phyloP scores from a whole-genome alignment of 2,113 vertebrate species.

The Pimephales promelas region DNA sequence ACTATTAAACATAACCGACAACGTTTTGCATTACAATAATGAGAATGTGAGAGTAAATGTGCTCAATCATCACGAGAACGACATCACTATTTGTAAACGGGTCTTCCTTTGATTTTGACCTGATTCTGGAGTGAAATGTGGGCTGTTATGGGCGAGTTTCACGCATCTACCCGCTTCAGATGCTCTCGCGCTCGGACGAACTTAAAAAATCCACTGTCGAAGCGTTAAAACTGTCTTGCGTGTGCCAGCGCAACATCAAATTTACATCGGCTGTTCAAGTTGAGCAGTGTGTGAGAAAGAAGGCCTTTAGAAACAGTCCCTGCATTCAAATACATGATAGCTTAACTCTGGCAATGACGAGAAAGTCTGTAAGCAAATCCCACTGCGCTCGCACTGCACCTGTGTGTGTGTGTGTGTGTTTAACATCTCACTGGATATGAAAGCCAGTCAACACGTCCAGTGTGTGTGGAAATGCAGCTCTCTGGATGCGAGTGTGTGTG shows the following conservation, averaged over 20 bases:
- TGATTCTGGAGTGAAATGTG: neutral
- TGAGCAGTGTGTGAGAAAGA: conserved; percentile 73
- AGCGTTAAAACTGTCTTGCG: conserved; percentile 1
- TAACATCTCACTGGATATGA: neutral
- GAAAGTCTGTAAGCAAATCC: conserved; percentile 79
- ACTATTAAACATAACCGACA: neutral
- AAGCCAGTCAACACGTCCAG: conserved; percentile 2
- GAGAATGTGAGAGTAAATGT: neutral
- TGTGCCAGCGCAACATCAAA: conserved; percentile 8
- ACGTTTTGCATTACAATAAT: neutral
- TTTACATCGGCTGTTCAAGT: conserved; percentile 65
- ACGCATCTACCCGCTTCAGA: neutral
- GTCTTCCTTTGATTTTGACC: conserved; percentile 12
- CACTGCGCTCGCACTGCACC: conserved; percentile 15
- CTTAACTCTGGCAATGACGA: conserved; percentile 77
- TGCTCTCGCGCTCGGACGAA: neutral
- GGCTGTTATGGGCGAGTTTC: neutral
- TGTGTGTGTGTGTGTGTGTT: conserved; percentile 56
- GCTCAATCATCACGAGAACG: neutral
- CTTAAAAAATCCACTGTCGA: neutral
- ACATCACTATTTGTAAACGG: neutral
- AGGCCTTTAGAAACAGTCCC: conserved; percentile 78
- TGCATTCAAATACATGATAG: conserved; percentile 80
- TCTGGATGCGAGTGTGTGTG: conserved; percentile 1
- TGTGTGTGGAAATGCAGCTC: conserved; percentile 12